These are phyloP conservation scores for Drosophila atripex DNA, from an alignment of 2,888 invertebrate species.

Conservation along the genomic window DNA sequence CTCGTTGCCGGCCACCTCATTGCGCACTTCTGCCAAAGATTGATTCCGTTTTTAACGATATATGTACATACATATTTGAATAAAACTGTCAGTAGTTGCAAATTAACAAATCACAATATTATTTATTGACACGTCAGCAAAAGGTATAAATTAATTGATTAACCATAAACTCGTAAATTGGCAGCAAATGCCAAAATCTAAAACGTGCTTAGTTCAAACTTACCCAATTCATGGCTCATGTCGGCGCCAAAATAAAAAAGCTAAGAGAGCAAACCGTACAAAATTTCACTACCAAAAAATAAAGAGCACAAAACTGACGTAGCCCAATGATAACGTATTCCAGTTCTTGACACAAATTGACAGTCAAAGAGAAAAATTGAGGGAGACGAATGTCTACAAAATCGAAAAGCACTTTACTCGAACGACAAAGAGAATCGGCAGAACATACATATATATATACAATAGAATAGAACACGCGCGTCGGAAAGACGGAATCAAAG, in stretches of 20 bases:
- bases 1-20: constrained; percentile 50
- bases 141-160: constrained; percentile 33
- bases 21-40: constrained; percentile 25
- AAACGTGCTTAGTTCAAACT: constrained; percentile 27
- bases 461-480: constrained; percentile 16
- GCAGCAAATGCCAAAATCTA: constrained; percentile 10
- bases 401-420: constrained; percentile 17
- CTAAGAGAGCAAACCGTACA: constrained; percentile 6
- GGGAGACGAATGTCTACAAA: constrained; percentile 9
- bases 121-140: constrained; percentile 16
- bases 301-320: constrained; percentile 15
- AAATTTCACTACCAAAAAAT: not conserved
- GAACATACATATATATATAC: not conserved
- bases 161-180: constrained; percentile 44
- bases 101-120: not conserved
- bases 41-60: not conserved
- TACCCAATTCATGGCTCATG: constrained; percentile 58
- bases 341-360: constrained; percentile 17
- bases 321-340: constrained; percentile 29
- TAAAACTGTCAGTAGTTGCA: not conserved
- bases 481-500: constrained; percentile 10
- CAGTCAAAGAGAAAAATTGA: constrained; percentile 17
- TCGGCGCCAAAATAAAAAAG: constrained; percentile 4
- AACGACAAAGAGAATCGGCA: constrained; percentile 10
- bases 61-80: too few species aligned